These are phyloP conservation scores for Enchytraeus crypticus DNA, from an alignment of 2,888 invertebrate genomes.

Conservation along the genomic window DNA sequence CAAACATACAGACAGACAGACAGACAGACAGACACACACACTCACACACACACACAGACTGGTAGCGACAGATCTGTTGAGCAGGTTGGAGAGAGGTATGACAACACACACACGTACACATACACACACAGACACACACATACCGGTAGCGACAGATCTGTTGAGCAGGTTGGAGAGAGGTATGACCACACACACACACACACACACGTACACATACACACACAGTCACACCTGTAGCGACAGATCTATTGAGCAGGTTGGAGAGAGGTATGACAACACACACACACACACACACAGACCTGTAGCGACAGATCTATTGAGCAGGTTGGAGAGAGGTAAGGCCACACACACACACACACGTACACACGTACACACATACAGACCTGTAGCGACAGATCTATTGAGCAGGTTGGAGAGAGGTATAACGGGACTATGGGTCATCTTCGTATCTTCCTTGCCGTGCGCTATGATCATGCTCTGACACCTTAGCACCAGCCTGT, in stretches of 20 bases:
- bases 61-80: slow-evolving; percentile 74
- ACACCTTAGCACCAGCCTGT: slow-evolving; percentile 46
- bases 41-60: no score
- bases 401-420: slow-evolving; percentile 70
- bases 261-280: no score
- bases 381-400: slow-evolving; percentile 71
- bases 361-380: no score
- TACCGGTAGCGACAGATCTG: neutral
- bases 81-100: slow-evolving; percentile 66
- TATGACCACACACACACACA: slow-evolving; percentile 75
- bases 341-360: no score
- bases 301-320: slow-evolving; percentile 74
- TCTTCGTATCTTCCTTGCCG: slow-evolving; percentile 40
- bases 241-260: neutral
- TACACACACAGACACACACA: no score
- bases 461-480: slow-evolving; percentile 49
- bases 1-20: neutral
- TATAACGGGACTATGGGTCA: slow-evolving; percentile 67
- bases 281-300: no score
- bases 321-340: slow-evolving; percentile 66
- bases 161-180: slow-evolving; percentile 55
- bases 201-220: no score
- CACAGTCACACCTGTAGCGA: neutral
- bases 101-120: no score
- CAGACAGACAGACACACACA: no score